These are phyloP conservation scores for Callitettix versicolor DNA, from an alignment of 1,140 invertebrate genomes.

Conservation along the genomic window DNA sequence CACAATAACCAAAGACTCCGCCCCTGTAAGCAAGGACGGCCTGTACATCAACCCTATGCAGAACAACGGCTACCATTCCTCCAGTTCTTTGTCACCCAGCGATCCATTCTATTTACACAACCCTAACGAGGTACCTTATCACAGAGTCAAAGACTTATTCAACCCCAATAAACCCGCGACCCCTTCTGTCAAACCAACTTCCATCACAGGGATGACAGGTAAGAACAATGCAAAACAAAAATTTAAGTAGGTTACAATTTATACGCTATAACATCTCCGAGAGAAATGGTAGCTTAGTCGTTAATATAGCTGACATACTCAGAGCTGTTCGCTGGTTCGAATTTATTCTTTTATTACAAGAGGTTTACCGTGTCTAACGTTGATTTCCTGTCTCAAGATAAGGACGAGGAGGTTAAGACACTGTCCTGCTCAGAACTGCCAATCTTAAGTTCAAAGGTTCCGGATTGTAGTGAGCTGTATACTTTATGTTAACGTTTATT, in stretches of 20 bases:
- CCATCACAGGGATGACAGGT: slow-evolving; percentile 35
- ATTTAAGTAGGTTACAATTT: neutral
- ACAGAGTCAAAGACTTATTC: slow-evolving; percentile 68
- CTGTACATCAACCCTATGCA: slow-evolving; percentile 71
- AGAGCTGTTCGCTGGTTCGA: too few relatives aligned
- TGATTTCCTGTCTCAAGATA: too few relatives aligned
- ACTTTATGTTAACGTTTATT: too few relatives aligned
- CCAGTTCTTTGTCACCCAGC: slow-evolving; percentile 27
- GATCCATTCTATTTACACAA: slow-evolving; percentile 78
- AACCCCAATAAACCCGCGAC: slow-evolving; percentile 29
- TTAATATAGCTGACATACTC: slow-evolving; percentile 25
- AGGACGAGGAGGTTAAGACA: too few relatives aligned
- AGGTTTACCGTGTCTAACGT: too few relatives aligned
- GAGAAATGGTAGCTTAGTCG: too few relatives aligned
- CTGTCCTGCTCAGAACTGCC: too few relatives aligned
- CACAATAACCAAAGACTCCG: slow-evolving; percentile 26
- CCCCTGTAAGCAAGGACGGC: slow-evolving; percentile 39
- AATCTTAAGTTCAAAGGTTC: too few relatives aligned
- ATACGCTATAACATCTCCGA: neutral
- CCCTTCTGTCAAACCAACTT: slow-evolving; percentile 20
- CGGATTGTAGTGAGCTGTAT: too few relatives aligned
- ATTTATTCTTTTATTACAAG: too few relatives aligned
- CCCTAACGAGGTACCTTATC: slow-evolving; percentile 58
- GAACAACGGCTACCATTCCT: slow-evolving; percentile 17
- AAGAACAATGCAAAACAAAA: too few relatives aligned